phyloP scores from a whole-genome alignment of 2,888 invertebrate genomes.

The Orchestes rusci region DNA sequence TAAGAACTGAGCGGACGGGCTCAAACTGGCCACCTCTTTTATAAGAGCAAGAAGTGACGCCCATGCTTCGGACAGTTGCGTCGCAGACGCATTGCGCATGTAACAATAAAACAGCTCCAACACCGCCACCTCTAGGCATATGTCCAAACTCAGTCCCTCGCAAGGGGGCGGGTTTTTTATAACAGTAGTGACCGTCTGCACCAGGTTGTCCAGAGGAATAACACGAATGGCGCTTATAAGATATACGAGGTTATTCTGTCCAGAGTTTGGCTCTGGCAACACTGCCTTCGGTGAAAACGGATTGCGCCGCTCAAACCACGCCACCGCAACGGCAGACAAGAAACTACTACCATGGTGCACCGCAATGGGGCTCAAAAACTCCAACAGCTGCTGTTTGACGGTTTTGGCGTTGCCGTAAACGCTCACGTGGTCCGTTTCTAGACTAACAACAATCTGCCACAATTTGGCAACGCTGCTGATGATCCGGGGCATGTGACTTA shows the following conservation, averaged over 20 bases:
- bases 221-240: slow-evolving; percentile 74
- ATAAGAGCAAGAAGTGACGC: slow-evolving; percentile 65
- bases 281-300: slow-evolving; percentile 29
- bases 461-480: slow-evolving; percentile 71
- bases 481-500: slow-evolving; percentile 73
- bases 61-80: slow-evolving; percentile 73
- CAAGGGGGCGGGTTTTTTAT: slow-evolving; percentile 67
- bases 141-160: slow-evolving; percentile 52
- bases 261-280: slow-evolving; percentile 56
- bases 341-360: slow-evolving; percentile 75
- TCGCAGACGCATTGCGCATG: slow-evolving; percentile 59
- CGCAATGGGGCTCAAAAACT: slow-evolving; percentile 77
- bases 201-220: slow-evolving; percentile 75
- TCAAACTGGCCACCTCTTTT: slow-evolving; percentile 63
- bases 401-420: slow-evolving; percentile 57
- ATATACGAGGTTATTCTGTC: slow-evolving; percentile 70
- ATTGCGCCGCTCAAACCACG: slow-evolving; percentile 70
- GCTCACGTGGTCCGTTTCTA: slow-evolving; percentile 45
- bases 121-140: slow-evolving; percentile 69
- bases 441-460: slow-evolving; percentile 62
- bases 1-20: slow-evolving; percentile 72
- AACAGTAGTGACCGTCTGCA: slow-evolving; percentile 74
- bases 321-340: slow-evolving; percentile 74
- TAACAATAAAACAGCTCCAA: slow-evolving; percentile 75
- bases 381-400: slow-evolving; percentile 70